These are phyloP conservation scores for Suncus etruscus DNA, from an alignment of 2,113 vertebrate genomes.

Conservation along the genomic window DNA sequence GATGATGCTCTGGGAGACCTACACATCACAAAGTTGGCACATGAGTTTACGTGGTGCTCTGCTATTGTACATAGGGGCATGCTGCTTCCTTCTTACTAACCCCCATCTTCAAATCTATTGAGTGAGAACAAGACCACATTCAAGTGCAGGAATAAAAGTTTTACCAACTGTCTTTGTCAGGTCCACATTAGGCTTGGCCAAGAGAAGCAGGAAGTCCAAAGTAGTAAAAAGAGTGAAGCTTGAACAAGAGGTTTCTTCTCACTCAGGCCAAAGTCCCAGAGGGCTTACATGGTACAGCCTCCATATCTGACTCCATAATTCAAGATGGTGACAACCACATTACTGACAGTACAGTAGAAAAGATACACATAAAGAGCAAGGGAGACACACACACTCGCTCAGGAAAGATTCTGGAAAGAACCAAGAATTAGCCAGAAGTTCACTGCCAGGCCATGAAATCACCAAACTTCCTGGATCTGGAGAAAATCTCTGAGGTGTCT, in stretches of 20 bases:
- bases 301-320: not conserved
- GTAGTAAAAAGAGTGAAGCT: not conserved
- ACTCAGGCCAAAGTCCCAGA: not conserved
- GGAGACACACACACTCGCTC: not conserved
- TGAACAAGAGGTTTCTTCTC: not conserved
- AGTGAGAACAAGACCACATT: not conserved
- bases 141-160: not conserved
- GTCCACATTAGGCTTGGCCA: not conserved
- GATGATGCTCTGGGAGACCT: not conserved
- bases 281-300: not conserved
- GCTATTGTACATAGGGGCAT: not conserved
- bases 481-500: not conserved
- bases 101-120: not conserved
- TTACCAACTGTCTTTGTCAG: not conserved
- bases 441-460: not conserved
- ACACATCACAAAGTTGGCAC: not conserved
- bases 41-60: not conserved
- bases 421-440: not conserved
- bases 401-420: not conserved
- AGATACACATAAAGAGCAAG: not conserved
- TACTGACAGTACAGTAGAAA: not conserved
- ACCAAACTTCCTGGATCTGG: fast-evolving
- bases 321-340: not conserved
- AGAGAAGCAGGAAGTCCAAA: not conserved
- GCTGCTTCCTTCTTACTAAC: not conserved